phyloP scores from a whole-genome alignment of 2,113 vertebrate species.

The Pseudorectes ferrugineus region DNA sequence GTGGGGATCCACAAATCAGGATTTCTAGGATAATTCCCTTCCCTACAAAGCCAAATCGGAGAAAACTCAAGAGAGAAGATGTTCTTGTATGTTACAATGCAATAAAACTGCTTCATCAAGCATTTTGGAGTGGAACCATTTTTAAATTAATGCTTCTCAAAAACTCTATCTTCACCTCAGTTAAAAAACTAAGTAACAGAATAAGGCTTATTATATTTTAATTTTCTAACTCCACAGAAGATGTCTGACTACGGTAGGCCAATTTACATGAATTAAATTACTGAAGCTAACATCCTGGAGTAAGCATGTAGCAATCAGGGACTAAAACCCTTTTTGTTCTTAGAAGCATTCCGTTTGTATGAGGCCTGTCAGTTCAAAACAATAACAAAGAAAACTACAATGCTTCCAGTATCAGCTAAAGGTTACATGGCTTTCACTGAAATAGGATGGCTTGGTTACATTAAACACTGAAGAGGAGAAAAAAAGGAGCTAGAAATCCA shows the following conservation, averaged over 20 bases:
- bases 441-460: neutral
- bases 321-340: neutral
- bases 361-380: neutral
- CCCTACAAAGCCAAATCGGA: neutral
- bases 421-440: neutral
- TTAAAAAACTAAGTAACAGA: neutral
- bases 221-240: neutral
- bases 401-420: neutral
- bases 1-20: rapidly evolving
- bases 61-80: neutral
- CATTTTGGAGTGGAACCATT: neutral
- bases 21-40: neutral
- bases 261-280: neutral
- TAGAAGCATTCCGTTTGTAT: neutral
- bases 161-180: neutral
- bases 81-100: neutral
- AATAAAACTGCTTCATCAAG: neutral
- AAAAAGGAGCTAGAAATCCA: neutral
- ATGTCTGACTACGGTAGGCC: neutral
- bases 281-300: neutral
- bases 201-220: neutral
- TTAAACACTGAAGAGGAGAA: neutral
- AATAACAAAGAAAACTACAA: neutral
- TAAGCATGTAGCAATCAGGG: neutral
- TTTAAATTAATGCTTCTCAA: neutral